Percentiles rank a stretch among this genome's conserved stretches.
Conservation (phyloP, 2,113 vertebrate species). For the Coptodon bakossiorum region DNA sequence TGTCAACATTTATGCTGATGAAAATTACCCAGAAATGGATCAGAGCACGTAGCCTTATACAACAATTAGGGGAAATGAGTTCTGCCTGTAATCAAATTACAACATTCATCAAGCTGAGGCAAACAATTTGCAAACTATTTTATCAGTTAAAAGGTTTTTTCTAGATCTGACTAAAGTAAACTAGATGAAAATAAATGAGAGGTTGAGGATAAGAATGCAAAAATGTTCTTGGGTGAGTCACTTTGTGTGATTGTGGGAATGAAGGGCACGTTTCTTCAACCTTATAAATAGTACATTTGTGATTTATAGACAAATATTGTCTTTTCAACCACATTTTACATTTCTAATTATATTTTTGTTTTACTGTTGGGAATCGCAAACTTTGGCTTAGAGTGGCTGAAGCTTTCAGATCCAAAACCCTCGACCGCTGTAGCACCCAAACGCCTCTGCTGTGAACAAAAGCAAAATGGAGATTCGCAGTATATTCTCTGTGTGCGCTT, state of each 20-base stretch:
- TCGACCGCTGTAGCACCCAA: not conserved
- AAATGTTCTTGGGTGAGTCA: not conserved
- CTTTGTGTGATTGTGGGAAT: not conserved
- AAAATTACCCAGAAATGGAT: not conserved
- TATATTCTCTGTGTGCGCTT: not conserved
- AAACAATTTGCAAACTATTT: not conserved
- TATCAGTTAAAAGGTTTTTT: not conserved
- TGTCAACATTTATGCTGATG: not conserved
- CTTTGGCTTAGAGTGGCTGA: not conserved
- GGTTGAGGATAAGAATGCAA: not conserved
- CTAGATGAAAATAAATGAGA: not conserved
- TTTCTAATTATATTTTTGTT: not conserved
- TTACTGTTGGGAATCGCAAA: accelerated
- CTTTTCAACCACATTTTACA: not conserved
- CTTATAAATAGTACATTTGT: not conserved
- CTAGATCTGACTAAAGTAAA: not conserved
- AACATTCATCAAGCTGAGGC: not conserved
- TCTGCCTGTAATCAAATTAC: not conserved
- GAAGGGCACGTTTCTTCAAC: not conserved
- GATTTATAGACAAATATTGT: accelerated
- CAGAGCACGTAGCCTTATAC: accelerated
- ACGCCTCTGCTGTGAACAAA: not conserved
- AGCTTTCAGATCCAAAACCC: not conserved
- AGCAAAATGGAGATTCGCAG: not conserved
- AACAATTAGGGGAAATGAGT: not conserved